Base-by-base conservation (phyloP, 2,797 vertebrate genomes). In the Peromyscus eremicus region DNA sequence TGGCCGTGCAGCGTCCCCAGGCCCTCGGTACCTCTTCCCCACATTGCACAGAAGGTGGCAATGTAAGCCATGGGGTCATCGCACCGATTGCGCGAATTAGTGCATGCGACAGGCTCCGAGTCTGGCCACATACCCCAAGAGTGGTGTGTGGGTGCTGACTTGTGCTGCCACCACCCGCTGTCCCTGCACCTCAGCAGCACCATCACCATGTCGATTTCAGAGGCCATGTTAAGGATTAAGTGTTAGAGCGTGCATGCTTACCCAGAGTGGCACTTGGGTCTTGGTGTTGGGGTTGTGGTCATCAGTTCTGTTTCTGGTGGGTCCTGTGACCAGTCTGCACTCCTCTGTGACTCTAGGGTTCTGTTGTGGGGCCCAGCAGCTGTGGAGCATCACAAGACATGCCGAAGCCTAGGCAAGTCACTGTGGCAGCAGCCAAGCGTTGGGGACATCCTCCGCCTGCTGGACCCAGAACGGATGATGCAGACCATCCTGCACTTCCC, bases 381-480 rank as follows among this genome's bases (percentile, higher is more conserved):
- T 6, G 99, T 99, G 97, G 99, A 99, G 94, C 99, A 99, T 97
- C 99, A 99, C 97, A 99, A 99, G 98, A 99, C 99, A 13, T 98
- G 99, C 95, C 99, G 99, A 97, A 99, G 99, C 95, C 98, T 99
- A 80, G 99, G 99, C 43, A 99, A 99, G 73, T 99, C 99, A 0
- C 98, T 99, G 62, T 99, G 99, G 99, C 99, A 99, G 98, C 99
- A 99, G 98, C 98, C 99, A 0, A 99, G 98, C 85, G 98, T 99
- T 7, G 99, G 99, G 43, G 99, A 99, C 84, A 96, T 99, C 89
- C 95, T 99, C 96, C 99, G 99, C 60, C 98, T 99, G 97, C 98
- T 99, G 84, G 98, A 99, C 77, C 55, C 97, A 2, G 99, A 99
- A 89, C 98, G 92, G 93, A 99, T 99, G 99, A 98, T 99, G 95